Evolutionary conservation across 2,113 vertebrate species (phyloP).

Genomic region (Pholis gunnellus): DNA sequence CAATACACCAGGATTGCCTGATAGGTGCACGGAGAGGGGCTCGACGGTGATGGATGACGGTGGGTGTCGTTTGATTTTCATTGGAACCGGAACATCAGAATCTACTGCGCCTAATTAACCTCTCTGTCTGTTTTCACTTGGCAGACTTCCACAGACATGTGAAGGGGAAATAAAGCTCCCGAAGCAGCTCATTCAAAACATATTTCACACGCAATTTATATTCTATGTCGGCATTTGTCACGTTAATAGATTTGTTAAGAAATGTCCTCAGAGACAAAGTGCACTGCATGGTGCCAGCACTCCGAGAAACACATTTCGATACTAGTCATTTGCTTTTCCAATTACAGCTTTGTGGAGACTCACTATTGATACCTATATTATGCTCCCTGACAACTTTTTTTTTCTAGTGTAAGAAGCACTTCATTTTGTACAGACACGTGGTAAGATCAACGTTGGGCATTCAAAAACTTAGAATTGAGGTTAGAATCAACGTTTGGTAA

Average conservation of each 20-base stretch:
- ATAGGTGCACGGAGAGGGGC: slow-evolving; percentile 46
- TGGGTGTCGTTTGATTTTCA: slow-evolving; percentile 78
- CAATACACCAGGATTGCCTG: slow-evolving; percentile 51
- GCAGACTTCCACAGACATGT: slow-evolving; percentile 43
- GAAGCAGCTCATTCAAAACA: neutral
- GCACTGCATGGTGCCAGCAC: neutral
- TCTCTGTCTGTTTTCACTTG: slow-evolving; percentile 68
- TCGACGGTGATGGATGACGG: slow-evolving; percentile 77
- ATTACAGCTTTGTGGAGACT: neutral
- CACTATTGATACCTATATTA: neutral
- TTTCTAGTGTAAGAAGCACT: neutral
- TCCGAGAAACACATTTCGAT: neutral
- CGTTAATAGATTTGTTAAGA: slow-evolving; percentile 22
- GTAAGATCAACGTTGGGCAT: neutral
- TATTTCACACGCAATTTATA: slow-evolving; percentile 40
- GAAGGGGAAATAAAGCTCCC: neutral
- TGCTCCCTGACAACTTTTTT: neutral
- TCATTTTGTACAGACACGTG: neutral
- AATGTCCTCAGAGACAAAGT: neutral
- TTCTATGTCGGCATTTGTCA: neutral
- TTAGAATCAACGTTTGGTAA: neutral
- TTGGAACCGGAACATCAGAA: slow-evolving; percentile 75
- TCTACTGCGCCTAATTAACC: slow-evolving; percentile 82
- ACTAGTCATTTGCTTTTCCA: neutral
- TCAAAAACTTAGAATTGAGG: neutral